Percentiles rank a stretch among this genome's conserved stretches.
Evolutionary conservation across 2,888 invertebrate genomes (phyloP).

Genomic region (Erebia palarica): DNA sequence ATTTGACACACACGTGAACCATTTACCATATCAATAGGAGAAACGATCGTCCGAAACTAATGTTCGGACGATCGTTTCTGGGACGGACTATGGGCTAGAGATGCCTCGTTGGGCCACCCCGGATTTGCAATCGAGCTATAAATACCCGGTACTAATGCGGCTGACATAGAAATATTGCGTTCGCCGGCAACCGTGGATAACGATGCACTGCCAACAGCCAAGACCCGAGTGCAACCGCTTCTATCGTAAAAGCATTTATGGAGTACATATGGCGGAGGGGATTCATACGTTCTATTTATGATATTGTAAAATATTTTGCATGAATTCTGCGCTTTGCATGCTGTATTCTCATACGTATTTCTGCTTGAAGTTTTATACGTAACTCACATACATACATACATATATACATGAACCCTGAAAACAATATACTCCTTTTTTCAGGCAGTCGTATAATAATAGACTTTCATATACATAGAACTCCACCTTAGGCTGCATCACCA

Average conservation of each 20-base stretch:
- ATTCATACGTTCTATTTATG: slow-evolving; percentile 21
- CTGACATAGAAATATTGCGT: slow-evolving; percentile 51
- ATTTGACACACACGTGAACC: not conserved
- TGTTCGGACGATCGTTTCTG: too few relatives aligned
- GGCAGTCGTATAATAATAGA: too few relatives aligned
- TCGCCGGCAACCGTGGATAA: slow-evolving; percentile 39
- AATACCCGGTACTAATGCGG: slow-evolving; percentile 59
- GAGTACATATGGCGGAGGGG: slow-evolving; percentile 11
- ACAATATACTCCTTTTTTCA: too few relatives aligned
- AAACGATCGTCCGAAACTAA: not conserved
- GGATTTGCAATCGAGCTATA: slow-evolving; percentile 55
- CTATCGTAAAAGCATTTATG: slow-evolving; percentile 39
- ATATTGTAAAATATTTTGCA: slow-evolving; percentile 11
- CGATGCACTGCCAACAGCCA: slow-evolving; percentile 27
- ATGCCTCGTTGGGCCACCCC: slow-evolving; percentile 19
- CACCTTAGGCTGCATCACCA: too few relatives aligned
- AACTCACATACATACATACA: too few relatives aligned
- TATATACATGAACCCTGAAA: too few relatives aligned
- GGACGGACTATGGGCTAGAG: slow-evolving; percentile 1
- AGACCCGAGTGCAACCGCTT: slow-evolving; percentile 18
- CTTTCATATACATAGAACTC: too few relatives aligned
- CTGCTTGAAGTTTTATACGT: too few relatives aligned
- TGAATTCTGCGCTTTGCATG: not conserved
- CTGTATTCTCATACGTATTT: too few relatives aligned
- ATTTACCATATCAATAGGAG: slow-evolving; percentile 14